Evolutionary conservation across 1,140 invertebrate species (phyloP), one percentile per base, ranked within the genome.

Genomic region (Pseudomyrmex pallidus): DNA sequence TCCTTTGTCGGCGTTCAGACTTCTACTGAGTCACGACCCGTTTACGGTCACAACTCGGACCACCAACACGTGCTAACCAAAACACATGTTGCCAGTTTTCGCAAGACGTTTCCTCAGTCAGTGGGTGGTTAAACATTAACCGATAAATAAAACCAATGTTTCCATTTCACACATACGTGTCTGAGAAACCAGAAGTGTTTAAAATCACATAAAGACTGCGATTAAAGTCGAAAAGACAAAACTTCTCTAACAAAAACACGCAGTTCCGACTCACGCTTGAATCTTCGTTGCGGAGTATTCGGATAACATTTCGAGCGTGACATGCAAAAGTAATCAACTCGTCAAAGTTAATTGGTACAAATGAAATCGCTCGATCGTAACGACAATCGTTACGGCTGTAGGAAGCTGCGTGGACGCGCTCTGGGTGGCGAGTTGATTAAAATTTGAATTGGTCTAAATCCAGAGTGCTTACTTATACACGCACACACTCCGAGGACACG

Each of bases 1-100:
- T 77, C 82, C 92, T 93, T 93, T 93, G 92, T 93, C 92, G 92
- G 92, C 92, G 77, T 84, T 83, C 78, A 63, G 35, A 17, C 73
- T 74, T 68, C 82, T 73, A 73, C 66, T 78, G 74, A 87, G 87
- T 87, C 84, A 85, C 85, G 67, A 63, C 35, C 35, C 76, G 84
- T 86, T 87, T 84, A 86, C 84, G 80, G 84, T 84, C 78, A 35
- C 35, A 66, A 70, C 20, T 46, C 63, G 87, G 92, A 93, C 92
- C 92, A 93, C 92, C 92, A 92, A 90, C 92, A 92, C 91, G 91
- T 92, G 91, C 70, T 82, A 67, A 78, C 76, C 54, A 80, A 74
- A 91, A 91, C 91, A 92, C 78, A 91, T 92, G 90, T 91, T 91
- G 54, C 85, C 74, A 84, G 89, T 85, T 91, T 92, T 92, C 84